phyloP scores from a whole-genome alignment of 2,113 vertebrate species.

The Helogale parvula region DNA sequence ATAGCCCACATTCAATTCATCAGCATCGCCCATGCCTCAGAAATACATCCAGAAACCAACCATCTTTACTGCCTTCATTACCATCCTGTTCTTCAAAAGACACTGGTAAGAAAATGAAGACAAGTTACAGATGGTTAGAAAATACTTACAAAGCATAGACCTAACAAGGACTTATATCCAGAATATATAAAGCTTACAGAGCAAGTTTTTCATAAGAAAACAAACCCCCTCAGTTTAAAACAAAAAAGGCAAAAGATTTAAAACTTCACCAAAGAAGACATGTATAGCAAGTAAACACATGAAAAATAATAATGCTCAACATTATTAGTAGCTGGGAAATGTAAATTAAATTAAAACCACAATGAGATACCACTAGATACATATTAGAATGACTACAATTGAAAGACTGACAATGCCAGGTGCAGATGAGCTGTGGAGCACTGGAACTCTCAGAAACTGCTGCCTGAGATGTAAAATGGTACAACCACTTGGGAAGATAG shows the following conservation, averaged over 20 bases:
- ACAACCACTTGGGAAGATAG: not conserved
- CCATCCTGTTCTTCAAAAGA: not conserved
- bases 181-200: not conserved
- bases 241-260: not conserved
- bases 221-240: not conserved
- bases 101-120: not conserved
- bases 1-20: not conserved
- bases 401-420: not conserved
- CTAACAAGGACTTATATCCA: not conserved
- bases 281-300: not conserved
- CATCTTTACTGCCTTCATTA: not conserved
- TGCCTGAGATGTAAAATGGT: not conserved
- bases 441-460: not conserved
- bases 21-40: not conserved
- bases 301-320: not conserved
- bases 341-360: conserved; percentile 24
- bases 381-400: not conserved
- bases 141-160: not conserved
- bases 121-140: not conserved
- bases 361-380: not conserved
- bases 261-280: not conserved
- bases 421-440: not conserved
- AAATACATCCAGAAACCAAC: not conserved
- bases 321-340: not conserved
- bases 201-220: not conserved